Percentiles rank a stretch among this genome's conserved stretches.
These are phyloP conservation scores for Euleptes europaea DNA, from an alignment of 2,113 vertebrate genomes.

Conservation along the genomic window DNA sequence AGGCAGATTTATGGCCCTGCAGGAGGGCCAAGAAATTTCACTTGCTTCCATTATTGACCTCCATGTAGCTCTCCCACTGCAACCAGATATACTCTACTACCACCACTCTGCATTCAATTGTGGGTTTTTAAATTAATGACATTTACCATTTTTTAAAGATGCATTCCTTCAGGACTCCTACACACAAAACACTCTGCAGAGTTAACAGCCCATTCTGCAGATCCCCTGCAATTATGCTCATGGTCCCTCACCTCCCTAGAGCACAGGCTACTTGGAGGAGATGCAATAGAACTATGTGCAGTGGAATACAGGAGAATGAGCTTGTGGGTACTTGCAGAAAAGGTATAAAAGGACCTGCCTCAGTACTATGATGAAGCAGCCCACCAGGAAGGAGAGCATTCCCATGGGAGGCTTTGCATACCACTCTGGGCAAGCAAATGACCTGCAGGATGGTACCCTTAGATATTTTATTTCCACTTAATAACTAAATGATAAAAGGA, in stretches of 20 bases:
- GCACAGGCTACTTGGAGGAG: neutral
- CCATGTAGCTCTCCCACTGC: neutral
- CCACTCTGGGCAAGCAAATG: neutral
- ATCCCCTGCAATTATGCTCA: too few species aligned
- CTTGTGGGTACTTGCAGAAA: neutral
- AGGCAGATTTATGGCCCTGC: neutral
- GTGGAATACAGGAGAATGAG: neutral
- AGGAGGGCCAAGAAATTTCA: neutral
- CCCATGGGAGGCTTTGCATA: neutral
- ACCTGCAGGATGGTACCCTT: neutral
- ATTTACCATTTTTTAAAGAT: too few species aligned
- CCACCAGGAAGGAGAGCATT: too few species aligned
- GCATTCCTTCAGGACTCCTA: too few species aligned
- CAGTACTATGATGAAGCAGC: neutral
- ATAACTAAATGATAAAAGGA: constrained; percentile 13
- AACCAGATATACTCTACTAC: neutral
- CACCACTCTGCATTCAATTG: neutral
- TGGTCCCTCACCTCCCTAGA: neutral
- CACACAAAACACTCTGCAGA: neutral
- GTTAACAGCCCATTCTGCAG: neutral
- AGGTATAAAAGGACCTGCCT: neutral
- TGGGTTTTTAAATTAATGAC: neutral
- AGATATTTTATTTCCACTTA: neutral
- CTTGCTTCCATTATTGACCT: neutral
- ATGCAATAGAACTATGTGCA: neutral